These are phyloP conservation scores for Papilio machaon DNA, from an alignment of 1,140 invertebrate genomes.

Conservation along the genomic window DNA sequence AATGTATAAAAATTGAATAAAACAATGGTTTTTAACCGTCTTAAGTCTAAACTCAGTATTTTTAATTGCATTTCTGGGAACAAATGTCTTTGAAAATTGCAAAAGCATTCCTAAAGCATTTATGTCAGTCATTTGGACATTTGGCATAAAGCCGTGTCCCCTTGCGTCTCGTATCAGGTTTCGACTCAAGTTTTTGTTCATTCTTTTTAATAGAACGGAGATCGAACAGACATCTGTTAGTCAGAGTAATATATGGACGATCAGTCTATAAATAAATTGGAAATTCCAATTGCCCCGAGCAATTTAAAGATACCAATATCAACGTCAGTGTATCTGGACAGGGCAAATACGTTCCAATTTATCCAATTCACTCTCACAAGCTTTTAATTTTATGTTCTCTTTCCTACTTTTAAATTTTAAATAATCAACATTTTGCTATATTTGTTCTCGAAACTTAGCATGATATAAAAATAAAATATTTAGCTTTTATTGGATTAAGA, in stretches of 20 bases:
- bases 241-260: slow-evolving; percentile 1
- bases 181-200: not conserved
- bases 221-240: not conserved
- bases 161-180: not conserved
- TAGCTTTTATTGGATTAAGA: not conserved
- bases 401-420: not conserved
- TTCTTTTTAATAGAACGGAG: slow-evolving; percentile 6
- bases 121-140: slow-evolving; percentile 17
- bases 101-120: not conserved
- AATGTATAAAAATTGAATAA: not conserved
- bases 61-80: not conserved
- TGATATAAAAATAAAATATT: no score
- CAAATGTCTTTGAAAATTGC: not conserved
- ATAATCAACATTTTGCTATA: no score
- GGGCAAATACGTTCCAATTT: not conserved
- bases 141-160: not conserved
- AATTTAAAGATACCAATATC: slow-evolving; percentile 22
- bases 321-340: not conserved
- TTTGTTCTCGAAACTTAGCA: no score
- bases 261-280: slow-evolving; percentile 12
- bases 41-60: not conserved
- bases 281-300: not conserved
- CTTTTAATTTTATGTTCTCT: not conserved
- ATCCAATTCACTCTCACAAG: not conserved
- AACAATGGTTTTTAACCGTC: not conserved